Conservation (phyloP, 2,888 invertebrate species). For the Cosmia trapezina region DNA sequence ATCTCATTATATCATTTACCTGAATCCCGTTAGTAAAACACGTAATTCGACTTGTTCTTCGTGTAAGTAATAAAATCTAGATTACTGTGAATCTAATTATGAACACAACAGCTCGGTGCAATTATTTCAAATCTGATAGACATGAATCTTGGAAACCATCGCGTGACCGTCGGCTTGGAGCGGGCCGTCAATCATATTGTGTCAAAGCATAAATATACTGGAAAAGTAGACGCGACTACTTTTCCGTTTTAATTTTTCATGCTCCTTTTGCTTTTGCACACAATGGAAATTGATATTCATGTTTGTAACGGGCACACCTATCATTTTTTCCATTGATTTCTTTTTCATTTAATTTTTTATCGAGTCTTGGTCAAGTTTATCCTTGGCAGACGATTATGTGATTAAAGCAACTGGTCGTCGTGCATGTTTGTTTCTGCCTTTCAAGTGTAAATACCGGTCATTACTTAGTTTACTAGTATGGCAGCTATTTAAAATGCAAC, state of each 20-base stretch:
- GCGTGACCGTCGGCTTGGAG: slow-evolving; percentile 68
- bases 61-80: slow-evolving; percentile 65
- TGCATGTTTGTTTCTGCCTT: slow-evolving; percentile 23
- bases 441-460: slow-evolving; percentile 15
- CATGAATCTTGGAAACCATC: slow-evolving; percentile 69
- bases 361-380: background rate
- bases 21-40: slow-evolving; percentile 58
- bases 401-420: slow-evolving; percentile 21
- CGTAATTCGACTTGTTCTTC: slow-evolving; percentile 51
- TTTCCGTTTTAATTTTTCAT: slow-evolving; percentile 34
- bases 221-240: slow-evolving; percentile 46
- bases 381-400: slow-evolving; percentile 27
- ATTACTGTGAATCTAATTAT: slow-evolving; percentile 69
- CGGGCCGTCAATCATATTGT: slow-evolving; percentile 65
- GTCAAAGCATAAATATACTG: slow-evolving; percentile 58
- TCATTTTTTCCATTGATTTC: slow-evolving; percentile 7
- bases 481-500: slow-evolving; percentile 32
- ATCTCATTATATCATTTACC: slow-evolving; percentile 47
- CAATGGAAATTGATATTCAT: slow-evolving; percentile 42
- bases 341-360: slow-evolving; percentile 8
- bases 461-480: slow-evolving; percentile 15
- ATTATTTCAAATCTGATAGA: slow-evolving; percentile 71
- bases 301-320: slow-evolving; percentile 13
- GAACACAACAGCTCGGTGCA: slow-evolving; percentile 60
- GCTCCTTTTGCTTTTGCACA: slow-evolving; percentile 44